Evolutionary conservation across 2,113 vertebrate genomes (phyloP).

Genomic region (Mugil cephalus): DNA sequence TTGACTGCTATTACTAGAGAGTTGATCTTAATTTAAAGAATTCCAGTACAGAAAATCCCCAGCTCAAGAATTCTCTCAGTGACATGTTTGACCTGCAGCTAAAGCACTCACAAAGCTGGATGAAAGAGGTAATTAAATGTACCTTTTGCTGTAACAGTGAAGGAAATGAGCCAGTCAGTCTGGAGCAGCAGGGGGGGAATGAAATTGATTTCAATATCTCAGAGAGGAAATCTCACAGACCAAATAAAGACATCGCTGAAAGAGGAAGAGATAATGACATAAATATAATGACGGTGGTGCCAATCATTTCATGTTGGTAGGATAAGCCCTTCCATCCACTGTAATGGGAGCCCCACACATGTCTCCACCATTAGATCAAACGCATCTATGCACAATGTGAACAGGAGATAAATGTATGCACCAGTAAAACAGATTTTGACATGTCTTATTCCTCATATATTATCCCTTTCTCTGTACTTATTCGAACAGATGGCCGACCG

Average conservation of each 20-base stretch:
- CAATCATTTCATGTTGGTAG: conserved; percentile 35
- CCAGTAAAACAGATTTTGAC: conserved; percentile 63
- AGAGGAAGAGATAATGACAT: conserved; percentile 40
- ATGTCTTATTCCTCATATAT: conserved; percentile 46
- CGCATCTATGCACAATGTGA: conserved; percentile 56
- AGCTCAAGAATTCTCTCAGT: conserved; percentile 2
- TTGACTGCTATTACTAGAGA: not conserved
- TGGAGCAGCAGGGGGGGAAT: conserved; percentile 40
- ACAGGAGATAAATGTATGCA: conserved; percentile 46
- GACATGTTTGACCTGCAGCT: conserved; percentile 39
- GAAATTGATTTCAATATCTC: conserved; percentile 61
- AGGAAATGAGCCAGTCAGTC: conserved; percentile 64
- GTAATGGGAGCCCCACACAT: conserved; percentile 41
- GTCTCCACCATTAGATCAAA: conserved; percentile 56
- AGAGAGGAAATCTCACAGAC: conserved; percentile 57
- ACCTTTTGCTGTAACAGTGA: conserved; percentile 33
- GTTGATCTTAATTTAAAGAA: conserved; percentile 1
- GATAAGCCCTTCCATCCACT: conserved; percentile 36
- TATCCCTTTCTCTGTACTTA: conserved; percentile 30
- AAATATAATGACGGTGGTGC: conserved; percentile 51
- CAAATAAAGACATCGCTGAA: conserved; percentile 28
- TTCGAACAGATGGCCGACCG: conserved; percentile 38
- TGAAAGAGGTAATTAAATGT: conserved; percentile 49
- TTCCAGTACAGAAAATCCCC: conserved; percentile 4
- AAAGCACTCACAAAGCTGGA: conserved; percentile 12